These are phyloP conservation scores for Thecophora atra DNA, from an alignment of 2,888 invertebrate genomes.

Conservation along the genomic window DNA sequence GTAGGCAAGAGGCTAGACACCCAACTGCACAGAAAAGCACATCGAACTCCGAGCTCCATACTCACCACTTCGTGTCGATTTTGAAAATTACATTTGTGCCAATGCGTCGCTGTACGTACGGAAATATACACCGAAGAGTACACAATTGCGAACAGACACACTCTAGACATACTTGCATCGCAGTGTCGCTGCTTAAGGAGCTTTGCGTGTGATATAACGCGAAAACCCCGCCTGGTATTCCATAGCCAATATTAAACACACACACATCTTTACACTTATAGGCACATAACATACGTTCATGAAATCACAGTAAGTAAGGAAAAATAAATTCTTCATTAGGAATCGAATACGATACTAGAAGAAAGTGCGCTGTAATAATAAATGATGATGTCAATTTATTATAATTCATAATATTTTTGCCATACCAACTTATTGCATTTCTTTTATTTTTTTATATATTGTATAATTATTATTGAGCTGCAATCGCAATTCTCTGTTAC, in stretches of 20 bases:
- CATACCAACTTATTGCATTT: too few relatives aligned
- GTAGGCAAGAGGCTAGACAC: neutral
- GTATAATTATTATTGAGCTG: too few relatives aligned
- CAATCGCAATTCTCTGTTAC: too few relatives aligned
- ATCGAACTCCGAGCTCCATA: neutral
- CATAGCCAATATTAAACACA: neutral
- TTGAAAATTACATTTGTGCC: constrained; percentile 32
- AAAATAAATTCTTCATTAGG: neutral
- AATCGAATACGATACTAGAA: neutral
- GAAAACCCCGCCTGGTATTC: neutral
- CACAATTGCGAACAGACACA: constrained; percentile 25
- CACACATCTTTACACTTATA: neutral
- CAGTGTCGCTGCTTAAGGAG: neutral
- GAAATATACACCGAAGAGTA: constrained; percentile 36
- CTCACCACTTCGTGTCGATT: constrained; percentile 15
- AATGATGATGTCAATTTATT: too few relatives aligned
- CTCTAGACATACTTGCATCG: constrained; percentile 20
- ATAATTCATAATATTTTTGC: too few relatives aligned
- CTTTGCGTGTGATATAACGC: neutral
- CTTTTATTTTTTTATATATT: too few relatives aligned
- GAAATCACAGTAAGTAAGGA: neutral
- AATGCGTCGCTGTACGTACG: constrained; percentile 27
- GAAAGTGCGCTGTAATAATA: too few relatives aligned
- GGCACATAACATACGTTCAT: neutral
- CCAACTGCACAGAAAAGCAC: neutral